phyloP scores from a whole-genome alignment of 2,113 vertebrate species.

The Pelmatolapia mariae region DNA sequence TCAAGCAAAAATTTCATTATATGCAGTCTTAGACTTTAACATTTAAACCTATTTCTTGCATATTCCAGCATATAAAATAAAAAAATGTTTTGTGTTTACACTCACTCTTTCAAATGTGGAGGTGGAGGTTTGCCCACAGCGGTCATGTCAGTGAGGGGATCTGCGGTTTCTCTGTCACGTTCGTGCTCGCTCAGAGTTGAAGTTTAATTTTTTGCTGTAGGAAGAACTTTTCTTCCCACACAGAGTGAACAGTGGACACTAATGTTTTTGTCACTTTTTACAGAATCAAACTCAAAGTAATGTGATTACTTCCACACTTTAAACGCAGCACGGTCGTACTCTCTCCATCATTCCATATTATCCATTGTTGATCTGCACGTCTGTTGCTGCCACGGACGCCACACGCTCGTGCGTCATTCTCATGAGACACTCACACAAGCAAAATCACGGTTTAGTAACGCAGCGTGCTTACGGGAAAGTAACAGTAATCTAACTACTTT shows the following conservation, averaged over 20 bases:
- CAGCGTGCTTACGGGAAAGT: background rate
- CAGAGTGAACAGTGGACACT: accelerated
- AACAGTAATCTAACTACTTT: background rate
- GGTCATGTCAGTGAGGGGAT: background rate
- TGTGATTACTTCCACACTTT: background rate
- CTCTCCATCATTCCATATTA: background rate
- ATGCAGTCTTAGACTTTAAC: background rate
- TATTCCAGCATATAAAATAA: background rate
- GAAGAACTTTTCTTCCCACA: background rate
- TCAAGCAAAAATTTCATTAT: accelerated
- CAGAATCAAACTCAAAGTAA: accelerated
- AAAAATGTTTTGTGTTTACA: background rate
- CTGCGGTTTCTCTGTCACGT: background rate
- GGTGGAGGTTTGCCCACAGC: background rate
- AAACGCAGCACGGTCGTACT: background rate
- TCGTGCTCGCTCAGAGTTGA: background rate
- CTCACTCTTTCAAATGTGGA: background rate
- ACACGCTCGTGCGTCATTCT: background rate
- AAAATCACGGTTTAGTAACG: accelerated
- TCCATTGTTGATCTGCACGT: background rate
- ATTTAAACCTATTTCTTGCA: background rate
- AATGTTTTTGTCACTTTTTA: background rate
- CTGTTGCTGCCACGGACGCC: accelerated
- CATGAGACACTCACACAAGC: background rate
- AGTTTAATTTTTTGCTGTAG: background rate